A percentile compares a stretch with the other conserved stretches of the same genome.
phyloP scores from a whole-genome alignment of 2,797 vertebrate species.

The Carduelis carduelis region DNA sequence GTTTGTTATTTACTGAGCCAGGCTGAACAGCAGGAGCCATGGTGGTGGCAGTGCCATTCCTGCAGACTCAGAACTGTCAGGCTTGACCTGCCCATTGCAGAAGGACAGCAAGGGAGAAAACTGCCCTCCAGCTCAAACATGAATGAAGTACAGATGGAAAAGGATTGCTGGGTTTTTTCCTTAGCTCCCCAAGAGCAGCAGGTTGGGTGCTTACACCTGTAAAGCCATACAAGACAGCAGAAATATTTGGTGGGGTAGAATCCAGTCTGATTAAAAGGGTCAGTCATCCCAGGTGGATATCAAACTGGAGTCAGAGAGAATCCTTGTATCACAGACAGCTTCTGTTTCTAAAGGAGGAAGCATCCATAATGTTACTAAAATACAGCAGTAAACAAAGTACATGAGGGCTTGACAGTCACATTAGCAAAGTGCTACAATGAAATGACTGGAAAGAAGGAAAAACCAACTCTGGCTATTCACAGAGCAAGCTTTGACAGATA shows the following conservation, averaged over 20 bases:
- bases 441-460: neutral
- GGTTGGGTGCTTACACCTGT: neutral
- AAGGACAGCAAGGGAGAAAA: neutral
- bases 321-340: neutral
- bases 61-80: neutral
- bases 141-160: neutral
- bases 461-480: neutral
- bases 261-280: neutral
- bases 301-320: neutral
- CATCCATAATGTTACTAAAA: conserved; percentile 29
- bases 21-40: neutral
- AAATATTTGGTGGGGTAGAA: neutral
- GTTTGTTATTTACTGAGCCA: neutral
- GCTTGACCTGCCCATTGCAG: neutral
- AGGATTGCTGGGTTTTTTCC: accelerated
- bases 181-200: neutral
- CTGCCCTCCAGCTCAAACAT: neutral
- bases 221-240: neutral
- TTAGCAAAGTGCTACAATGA: neutral
- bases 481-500: conserved; percentile 31
- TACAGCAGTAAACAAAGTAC: neutral
- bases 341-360: neutral
- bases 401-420: neutral
- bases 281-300: neutral
- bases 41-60: neutral